These are phyloP conservation scores for Cetonia aurata DNA, from an alignment of 2,888 invertebrate genomes.

Conservation along the genomic window DNA sequence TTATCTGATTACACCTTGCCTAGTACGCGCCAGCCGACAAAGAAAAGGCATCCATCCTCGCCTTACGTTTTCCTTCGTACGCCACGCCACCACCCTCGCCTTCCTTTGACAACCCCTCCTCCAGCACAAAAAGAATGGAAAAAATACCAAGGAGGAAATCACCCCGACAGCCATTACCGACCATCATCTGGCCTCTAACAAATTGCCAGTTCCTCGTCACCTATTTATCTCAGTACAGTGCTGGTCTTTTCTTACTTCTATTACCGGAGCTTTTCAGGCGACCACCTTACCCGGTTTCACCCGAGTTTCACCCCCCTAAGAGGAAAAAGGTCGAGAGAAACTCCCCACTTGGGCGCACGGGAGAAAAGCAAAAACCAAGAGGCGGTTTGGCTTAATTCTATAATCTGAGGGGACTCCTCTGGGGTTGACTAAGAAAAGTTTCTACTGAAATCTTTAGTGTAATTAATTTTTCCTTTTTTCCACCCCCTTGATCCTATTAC, in stretches of 20 bases:
- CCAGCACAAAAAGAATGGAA: background rate
- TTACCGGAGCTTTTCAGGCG: background rate
- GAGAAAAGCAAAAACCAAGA: background rate
- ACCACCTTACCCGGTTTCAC: too few relatives aligned
- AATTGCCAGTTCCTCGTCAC: constrained; percentile 27
- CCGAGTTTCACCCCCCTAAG: background rate
- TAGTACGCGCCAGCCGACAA: background rate
- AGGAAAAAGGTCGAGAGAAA: background rate
- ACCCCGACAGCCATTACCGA: constrained; percentile 28
- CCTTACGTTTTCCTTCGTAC: background rate
- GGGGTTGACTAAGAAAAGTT: background rate
- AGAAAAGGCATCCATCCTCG: background rate
- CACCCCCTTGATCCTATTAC: background rate
- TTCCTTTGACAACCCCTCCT: background rate
- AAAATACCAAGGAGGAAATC: background rate
- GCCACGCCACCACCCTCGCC: background rate
- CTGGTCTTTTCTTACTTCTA: constrained; percentile 5
- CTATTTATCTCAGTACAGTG: constrained; percentile 30
- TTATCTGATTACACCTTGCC: too few relatives aligned
- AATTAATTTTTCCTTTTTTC: constrained; percentile 17
- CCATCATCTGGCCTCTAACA: constrained; percentile 36
- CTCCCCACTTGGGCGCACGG: background rate
- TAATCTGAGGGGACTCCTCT: constrained; percentile 8
- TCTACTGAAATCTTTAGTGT: constrained; percentile 2
- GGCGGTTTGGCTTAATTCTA: constrained; percentile 4